phyloP scores from a whole-genome alignment of 2,797 vertebrate genomes.

The Dryobates pubescens region DNA sequence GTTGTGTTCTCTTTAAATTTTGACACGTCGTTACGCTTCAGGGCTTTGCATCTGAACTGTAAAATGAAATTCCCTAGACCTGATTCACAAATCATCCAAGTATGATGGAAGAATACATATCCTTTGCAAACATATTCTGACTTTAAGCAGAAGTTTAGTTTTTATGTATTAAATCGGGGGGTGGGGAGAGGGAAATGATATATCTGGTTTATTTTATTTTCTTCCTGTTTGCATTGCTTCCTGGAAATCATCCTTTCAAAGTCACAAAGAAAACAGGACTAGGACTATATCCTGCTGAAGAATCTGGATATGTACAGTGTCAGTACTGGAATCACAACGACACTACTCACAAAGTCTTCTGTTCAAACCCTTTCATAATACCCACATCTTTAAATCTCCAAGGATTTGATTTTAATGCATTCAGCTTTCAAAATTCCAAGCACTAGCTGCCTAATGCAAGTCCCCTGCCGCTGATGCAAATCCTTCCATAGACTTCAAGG shows the following conservation, averaged over 20 bases:
- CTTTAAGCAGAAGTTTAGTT: background rate
- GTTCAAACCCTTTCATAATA: background rate
- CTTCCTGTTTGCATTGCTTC: background rate
- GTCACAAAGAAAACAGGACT: background rate
- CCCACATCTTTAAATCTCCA: background rate
- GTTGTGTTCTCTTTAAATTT: slow-evolving; percentile 4
- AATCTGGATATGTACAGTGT: background rate
- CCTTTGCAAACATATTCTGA: background rate
- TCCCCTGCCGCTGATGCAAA: background rate
- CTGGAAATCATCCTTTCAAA: background rate
- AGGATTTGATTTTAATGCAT: background rate
- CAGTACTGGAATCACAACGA: background rate
- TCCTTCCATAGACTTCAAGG: slow-evolving; percentile 30
- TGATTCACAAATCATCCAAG: background rate
- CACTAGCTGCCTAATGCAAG: background rate
- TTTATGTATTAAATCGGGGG: background rate
- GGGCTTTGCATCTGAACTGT: background rate
- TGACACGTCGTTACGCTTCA: background rate
- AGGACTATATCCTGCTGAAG: background rate
- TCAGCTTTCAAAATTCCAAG: background rate
- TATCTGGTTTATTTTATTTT: background rate
- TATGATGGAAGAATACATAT: background rate
- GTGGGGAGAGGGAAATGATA: background rate
- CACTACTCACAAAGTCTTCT: background rate
- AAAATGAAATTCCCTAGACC: background rate